Evolutionary conservation across 1,140 invertebrate species (phyloP), one percentile per base, ranked within the genome.

Genomic region (Drosophila teissieri): DNA sequence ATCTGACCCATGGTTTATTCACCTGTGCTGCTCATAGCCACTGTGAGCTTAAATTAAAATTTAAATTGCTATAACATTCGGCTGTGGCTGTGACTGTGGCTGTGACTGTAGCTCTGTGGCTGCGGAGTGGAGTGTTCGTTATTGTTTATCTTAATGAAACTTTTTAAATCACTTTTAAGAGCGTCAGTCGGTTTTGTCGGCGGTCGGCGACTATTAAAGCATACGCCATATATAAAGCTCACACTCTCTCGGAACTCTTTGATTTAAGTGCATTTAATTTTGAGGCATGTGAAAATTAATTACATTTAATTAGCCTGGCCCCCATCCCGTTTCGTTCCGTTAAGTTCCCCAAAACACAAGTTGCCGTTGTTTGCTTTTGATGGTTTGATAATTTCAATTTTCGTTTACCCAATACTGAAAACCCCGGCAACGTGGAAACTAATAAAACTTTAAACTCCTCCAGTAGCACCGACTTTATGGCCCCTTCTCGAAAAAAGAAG

Each of bases 261-360:
- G 83, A 89, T 83, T 89, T 83, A 89, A 88, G 88, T 88, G 79
- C 84, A 88, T 88, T 88, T 83, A 76, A 88, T 86, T 86, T 86
- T 80, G 76, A 83, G 83, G 70, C 67, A 83, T 88, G 84, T 80
- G 84, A 89, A 89, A 84, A 88, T 88, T 88, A 88, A 88, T 88
- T 88, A 88, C 84, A 89, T 88, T 88, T 88, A 88, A 88, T 88
- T 88, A 84, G 84, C 40, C 63, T 58, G 45, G 12, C 34, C 61
- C n/a, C n/a, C 37, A 39, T 31, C 31, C 31, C 31, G 31, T 31
- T 31, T 31, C 46, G 44, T 61, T 52, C 44, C 56, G 40, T 58
- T 64, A 49, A 27, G 40, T 70, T 22, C 22, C 22, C n/a, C 22
- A 31, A 46, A 55, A 73, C 64, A 69, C 58, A 67, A 63, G 64